Conservation (phyloP, 2,797 vertebrate species). For the Hippocampus kuda region DNA sequence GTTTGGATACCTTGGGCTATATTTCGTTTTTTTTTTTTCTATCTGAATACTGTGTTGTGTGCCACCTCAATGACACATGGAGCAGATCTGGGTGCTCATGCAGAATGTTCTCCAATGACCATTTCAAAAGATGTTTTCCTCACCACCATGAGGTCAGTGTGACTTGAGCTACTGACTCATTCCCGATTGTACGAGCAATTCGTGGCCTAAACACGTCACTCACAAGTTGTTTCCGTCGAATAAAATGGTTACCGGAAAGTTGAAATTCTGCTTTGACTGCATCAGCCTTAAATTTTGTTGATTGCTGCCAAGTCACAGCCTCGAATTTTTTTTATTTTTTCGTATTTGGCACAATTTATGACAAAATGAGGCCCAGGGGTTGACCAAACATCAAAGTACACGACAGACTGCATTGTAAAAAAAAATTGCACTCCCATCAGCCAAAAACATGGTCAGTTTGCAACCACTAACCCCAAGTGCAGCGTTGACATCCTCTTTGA, state of each 20-base stretch:
- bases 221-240: not conserved
- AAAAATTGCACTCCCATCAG: not conserved
- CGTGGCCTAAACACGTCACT: constrained; percentile 8
- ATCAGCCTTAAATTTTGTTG: constrained; percentile 5
- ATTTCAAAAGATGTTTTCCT: not conserved
- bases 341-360: not conserved
- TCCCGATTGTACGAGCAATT: not conserved
- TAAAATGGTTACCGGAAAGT: not conserved
- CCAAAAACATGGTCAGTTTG: not conserved
- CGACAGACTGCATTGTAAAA: not conserved
- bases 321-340: not conserved
- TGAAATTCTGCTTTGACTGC: not conserved
- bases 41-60: constrained; percentile 18
- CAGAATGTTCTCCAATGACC: constrained; percentile 8
- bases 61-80: constrained; percentile 23
- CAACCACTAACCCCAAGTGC: not conserved
- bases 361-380: not conserved
- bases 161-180: constrained; percentile 17
- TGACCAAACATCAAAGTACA: not conserved
- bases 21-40: constrained; percentile 18
- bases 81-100: constrained; percentile 19
- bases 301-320: not conserved
- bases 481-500: not conserved
- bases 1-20: constrained; percentile 31
- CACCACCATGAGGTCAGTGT: not conserved